A percentile compares a stretch with the other conserved stretches of the same genome.
phyloP scores from a whole-genome alignment of 2,888 invertebrate genomes.

The Tanypteryx hageni region DNA sequence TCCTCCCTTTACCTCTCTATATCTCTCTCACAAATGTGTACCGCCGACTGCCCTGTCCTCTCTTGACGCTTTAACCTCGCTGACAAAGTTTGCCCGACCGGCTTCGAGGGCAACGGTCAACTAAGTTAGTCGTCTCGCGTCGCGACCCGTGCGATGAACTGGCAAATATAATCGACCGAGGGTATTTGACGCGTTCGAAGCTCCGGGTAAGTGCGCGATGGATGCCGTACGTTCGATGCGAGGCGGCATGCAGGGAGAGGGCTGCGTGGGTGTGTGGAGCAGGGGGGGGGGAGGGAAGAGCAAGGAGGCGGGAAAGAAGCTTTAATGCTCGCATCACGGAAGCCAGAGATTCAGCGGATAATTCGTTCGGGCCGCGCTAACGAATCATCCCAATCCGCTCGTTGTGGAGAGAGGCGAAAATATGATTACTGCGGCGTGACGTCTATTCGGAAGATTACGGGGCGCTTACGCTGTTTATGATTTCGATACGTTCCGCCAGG shows the following conservation, averaged over 20 bases:
- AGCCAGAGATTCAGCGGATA: background rate
- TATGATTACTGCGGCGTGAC: background rate
- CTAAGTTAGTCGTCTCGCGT: conserved; percentile 44
- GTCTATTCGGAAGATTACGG: conserved; percentile 9
- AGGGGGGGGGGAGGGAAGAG: background rate
- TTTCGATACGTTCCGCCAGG: background rate
- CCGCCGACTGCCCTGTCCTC: background rate
- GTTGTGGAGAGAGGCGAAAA: background rate
- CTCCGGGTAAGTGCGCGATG: background rate
- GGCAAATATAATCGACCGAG: conserved; percentile 47
- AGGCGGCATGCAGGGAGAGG: background rate
- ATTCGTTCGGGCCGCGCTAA: background rate
- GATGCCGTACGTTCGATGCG: background rate
- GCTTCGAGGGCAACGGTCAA: conserved; percentile 23
- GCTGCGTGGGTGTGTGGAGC: background rate
- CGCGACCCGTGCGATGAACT: conserved; percentile 45
- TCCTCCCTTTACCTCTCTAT: background rate
- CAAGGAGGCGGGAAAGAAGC: background rate
- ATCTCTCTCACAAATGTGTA: background rate
- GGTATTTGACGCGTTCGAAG: conserved; percentile 47
- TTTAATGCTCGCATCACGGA: background rate
- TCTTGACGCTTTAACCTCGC: background rate
- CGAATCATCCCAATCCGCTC: background rate
- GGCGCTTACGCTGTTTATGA: conserved; percentile 22
- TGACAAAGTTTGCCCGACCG: conserved; percentile 18